These are phyloP conservation scores for Timandra comae DNA, from an alignment of 2,888 invertebrate genomes.

Conservation along the genomic window DNA sequence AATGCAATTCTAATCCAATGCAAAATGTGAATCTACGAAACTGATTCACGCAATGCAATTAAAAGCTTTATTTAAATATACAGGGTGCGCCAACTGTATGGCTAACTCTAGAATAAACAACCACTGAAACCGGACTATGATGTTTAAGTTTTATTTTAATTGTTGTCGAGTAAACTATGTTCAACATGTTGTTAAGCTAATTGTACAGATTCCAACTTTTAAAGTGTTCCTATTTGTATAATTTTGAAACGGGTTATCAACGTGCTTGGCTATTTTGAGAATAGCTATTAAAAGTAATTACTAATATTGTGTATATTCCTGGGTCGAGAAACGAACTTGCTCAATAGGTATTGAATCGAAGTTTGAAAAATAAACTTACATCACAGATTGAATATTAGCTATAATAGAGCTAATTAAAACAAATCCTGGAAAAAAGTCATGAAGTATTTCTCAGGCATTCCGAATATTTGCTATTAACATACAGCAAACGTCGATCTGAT, in stretches of 20 bases:
- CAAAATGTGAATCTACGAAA: constrained; percentile 30
- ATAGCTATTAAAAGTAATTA: no score
- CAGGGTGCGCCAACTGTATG: constrained; percentile 14
- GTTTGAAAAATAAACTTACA: no score
- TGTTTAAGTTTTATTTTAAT: constrained; percentile 6
- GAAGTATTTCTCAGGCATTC: constrained; percentile 49
- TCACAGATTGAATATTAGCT: no score
- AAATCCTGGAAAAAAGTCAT: no score
- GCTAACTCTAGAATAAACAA: constrained; percentile 19
- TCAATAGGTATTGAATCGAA: no score
- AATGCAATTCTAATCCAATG: constrained; percentile 28
- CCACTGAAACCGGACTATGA: constrained; percentile 4
- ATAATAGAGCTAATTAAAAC: neutral
- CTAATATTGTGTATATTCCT: no score
- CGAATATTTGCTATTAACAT: constrained; percentile 65
- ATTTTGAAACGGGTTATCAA: no score
- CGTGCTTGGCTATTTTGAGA: no score
- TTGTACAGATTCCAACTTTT: no score
- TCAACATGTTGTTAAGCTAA: no score
- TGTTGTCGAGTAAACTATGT: neutral
- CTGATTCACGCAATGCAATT: constrained; percentile 35
- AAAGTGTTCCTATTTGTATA: no score
- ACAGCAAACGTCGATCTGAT: constrained; percentile 58
- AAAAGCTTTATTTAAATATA: constrained; percentile 22
- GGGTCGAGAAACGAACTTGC: no score